A percentile compares a stretch with the other conserved stretches of the same genome.
These are phyloP conservation scores for Agrochola circellaris DNA, from an alignment of 2,888 invertebrate genomes.

Conservation along the genomic window DNA sequence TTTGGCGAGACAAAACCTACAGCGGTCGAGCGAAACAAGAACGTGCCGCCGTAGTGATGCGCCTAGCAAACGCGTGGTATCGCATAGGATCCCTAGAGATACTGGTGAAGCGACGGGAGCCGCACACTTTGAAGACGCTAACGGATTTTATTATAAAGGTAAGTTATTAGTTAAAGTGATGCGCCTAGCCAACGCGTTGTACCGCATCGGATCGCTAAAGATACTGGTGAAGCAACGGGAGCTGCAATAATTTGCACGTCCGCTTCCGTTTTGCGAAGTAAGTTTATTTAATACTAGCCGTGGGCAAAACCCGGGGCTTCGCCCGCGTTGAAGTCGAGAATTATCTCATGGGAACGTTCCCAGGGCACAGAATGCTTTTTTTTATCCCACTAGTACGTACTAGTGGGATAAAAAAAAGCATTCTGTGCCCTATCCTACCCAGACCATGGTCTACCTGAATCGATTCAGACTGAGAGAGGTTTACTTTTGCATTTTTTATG, in stretches of 20 bases:
- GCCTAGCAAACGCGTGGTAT: constrained; percentile 90
- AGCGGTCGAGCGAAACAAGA: constrained; percentile 90
- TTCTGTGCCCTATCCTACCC: too few relatives aligned
- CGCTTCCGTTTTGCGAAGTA: too few relatives aligned
- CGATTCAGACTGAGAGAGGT: too few relatives aligned
- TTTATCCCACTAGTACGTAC: too few relatives aligned
- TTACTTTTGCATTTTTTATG: too few relatives aligned
- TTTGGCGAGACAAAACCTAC: constrained; percentile 92
- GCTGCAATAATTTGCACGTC: constrained; percentile 68
- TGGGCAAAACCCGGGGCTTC: too few relatives aligned
- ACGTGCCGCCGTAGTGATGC: constrained; percentile 89
- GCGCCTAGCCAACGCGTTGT: constrained; percentile 90
- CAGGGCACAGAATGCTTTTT: too few relatives aligned
- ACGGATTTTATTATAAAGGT: constrained; percentile 88
- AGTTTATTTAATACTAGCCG: too few relatives aligned
- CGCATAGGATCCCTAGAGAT: constrained; percentile 93
- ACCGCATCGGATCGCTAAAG: constrained; percentile 92
- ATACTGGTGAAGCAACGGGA: constrained; percentile 89
- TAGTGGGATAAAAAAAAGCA: too few relatives aligned
- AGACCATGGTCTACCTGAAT: too few relatives aligned
- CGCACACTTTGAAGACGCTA: constrained; percentile 84
- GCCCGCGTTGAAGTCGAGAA: too few relatives aligned
- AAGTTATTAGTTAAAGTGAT: neutral
- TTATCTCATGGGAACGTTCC: too few relatives aligned
- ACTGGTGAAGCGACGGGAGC: constrained; percentile 86